These are phyloP conservation scores for Trichonephila clavata DNA, from an alignment of 1,140 invertebrate genomes.

Conservation along the genomic window DNA sequence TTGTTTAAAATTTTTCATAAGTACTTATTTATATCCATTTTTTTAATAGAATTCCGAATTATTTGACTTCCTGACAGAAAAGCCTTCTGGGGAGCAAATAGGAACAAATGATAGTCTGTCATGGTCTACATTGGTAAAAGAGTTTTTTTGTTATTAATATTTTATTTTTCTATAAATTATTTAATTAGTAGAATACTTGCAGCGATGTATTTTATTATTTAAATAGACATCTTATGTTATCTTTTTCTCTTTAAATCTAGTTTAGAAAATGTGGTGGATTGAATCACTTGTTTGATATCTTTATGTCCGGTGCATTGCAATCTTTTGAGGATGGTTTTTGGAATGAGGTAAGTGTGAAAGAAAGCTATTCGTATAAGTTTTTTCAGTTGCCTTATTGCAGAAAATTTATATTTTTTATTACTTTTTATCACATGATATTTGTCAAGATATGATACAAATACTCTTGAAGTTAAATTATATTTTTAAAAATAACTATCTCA, in stretches of 20 bases:
- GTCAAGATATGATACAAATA: too few relatives aligned
- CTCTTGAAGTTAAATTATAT: too few relatives aligned
- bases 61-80: neutral
- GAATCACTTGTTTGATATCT: conserved; percentile 93
- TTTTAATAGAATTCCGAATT: neutral
- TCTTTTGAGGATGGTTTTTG: conserved; percentile 81
- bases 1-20: too few relatives aligned
- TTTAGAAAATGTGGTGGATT: conserved; percentile 94
- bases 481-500: too few relatives aligned
- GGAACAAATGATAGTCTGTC: neutral
- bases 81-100: neutral
- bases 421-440: too few relatives aligned
- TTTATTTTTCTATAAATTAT: neutral
- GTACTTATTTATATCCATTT: too few relatives aligned
- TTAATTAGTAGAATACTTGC: neutral
- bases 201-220: neutral
- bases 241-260: conserved; percentile 78
- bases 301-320: conserved; percentile 89
- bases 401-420: too few relatives aligned
- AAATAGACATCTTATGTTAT: neutral
- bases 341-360: conserved; percentile 81
- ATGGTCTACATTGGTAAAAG: conserved; percentile 26
- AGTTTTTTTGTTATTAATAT: neutral
- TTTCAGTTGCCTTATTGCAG: neutral
- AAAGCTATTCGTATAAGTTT: neutral